phyloP scores from a whole-genome alignment of 2,888 invertebrate genomes.

The Galerucella nymphaeae region DNA sequence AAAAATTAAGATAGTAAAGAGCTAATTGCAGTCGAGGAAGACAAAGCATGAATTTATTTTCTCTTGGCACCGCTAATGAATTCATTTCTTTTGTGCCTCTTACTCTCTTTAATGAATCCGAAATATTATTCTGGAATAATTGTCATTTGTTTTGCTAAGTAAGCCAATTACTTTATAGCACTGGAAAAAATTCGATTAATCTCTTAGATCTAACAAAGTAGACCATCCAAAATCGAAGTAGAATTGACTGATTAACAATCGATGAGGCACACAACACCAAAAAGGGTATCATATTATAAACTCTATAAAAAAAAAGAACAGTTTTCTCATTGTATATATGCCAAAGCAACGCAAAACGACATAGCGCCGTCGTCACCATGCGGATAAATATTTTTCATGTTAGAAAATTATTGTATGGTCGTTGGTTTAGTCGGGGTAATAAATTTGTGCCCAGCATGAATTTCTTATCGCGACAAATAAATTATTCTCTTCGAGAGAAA shows the following conservation, averaged over 20 bases:
- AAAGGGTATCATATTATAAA: too few species aligned
- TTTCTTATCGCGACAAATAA: constrained; percentile 58
- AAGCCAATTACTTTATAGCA: constrained; percentile 16
- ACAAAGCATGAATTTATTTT: constrained; percentile 34
- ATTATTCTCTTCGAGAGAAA: constrained; percentile 49
- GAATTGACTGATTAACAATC: too few species aligned
- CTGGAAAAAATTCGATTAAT: not conserved
- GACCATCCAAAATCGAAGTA: too few species aligned
- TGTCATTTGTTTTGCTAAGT: constrained; percentile 35
- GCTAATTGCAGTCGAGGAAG: constrained; percentile 34
- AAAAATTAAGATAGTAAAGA: constrained; percentile 36
- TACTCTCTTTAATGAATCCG: constrained; percentile 33
- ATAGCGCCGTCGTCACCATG: constrained; percentile 34
- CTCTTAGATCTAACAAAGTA: not conserved
- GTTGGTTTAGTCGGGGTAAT: constrained; percentile 46
- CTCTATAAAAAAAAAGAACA: too few species aligned
- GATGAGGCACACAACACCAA: too few species aligned
- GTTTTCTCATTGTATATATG: not conserved
- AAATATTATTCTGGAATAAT: constrained; percentile 36
- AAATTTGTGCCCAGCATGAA: constrained; percentile 53
- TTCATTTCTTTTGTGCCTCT: constrained; percentile 36
- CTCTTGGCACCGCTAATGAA: constrained; percentile 34
- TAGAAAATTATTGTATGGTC: constrained; percentile 50
- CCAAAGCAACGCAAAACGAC: not conserved
- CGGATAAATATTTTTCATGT: constrained; percentile 56